Percentiles rank a stretch among this genome's conserved stretches.
Evolutionary conservation across 2,113 vertebrate genomes (phyloP).

Genomic region (Tragelaphus imberbis): DNA sequence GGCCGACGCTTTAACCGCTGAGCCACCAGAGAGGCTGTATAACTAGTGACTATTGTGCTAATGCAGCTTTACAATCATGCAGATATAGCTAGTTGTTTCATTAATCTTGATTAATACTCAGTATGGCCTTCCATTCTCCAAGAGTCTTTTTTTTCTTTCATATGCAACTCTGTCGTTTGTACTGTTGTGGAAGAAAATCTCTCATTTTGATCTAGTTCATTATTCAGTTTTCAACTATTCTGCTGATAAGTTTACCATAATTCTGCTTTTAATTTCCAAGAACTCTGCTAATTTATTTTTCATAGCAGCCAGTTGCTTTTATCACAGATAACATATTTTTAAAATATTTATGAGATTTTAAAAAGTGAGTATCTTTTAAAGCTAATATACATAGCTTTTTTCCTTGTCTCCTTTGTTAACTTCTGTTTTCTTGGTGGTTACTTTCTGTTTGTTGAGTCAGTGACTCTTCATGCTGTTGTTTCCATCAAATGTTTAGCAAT

Average conservation of each 20-base stretch:
- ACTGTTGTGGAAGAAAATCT: not conserved
- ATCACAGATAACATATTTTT: not conserved
- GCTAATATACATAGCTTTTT: not conserved
- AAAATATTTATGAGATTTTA: not conserved
- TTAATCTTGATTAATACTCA: not conserved
- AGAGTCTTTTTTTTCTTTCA: not conserved
- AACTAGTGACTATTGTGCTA: not conserved
- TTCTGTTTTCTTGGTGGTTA: not conserved
- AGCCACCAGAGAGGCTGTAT: no score
- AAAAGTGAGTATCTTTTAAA: accelerated
- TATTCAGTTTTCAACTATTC: not conserved
- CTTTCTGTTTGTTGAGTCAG: not conserved
- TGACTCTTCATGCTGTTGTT: not conserved
- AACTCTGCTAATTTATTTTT: not conserved
- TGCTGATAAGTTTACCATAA: not conserved
- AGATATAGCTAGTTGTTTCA: not conserved
- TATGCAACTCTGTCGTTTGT: not conserved
- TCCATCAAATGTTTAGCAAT: not conserved
- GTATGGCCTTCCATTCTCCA: not conserved
- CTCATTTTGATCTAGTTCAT: not conserved
- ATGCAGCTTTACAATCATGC: not conserved
- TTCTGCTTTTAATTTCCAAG: constrained; percentile 33
- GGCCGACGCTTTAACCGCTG: no score
- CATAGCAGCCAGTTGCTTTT: not conserved
- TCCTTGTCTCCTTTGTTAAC: not conserved